phyloP scores from a whole-genome alignment of 1,140 invertebrate species.

The Gonatopus flavifemur region DNA sequence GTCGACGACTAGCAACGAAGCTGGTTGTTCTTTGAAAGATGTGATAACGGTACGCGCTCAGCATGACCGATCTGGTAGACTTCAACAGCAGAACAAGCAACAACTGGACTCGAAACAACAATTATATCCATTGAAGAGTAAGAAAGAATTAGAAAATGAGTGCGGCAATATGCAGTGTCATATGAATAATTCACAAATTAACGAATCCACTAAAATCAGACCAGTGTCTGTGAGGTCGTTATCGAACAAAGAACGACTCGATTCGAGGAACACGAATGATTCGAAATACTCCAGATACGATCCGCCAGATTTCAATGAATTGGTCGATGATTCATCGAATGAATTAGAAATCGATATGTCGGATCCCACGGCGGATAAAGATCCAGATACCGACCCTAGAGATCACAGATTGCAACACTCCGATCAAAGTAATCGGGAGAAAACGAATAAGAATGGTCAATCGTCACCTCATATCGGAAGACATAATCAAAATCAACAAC shows the following conservation, averaged over 20 bases:
- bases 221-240: constrained; percentile 25
- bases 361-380: constrained; percentile 59
- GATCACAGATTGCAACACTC: no score
- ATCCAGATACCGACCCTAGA: constrained; percentile 57
- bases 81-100: constrained; percentile 40
- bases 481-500: constrained; percentile 32
- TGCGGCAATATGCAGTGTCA: constrained; percentile 56
- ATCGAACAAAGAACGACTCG: constrained; percentile 47
- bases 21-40: constrained; percentile 64
- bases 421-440: constrained; percentile 52
- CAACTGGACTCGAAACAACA: constrained; percentile 41
- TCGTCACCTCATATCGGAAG: constrained; percentile 43
- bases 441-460: constrained; percentile 54
- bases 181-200: constrained; percentile 29
- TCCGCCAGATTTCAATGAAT: constrained; percentile 74
- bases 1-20: constrained; percentile 64
- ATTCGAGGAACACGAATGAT: constrained; percentile 39
- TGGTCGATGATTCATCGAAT: constrained; percentile 77
- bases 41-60: constrained; percentile 67
- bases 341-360: constrained; percentile 80
- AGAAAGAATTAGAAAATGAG: constrained; percentile 59
- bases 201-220: constrained; percentile 30
- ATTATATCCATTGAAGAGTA: constrained; percentile 26
- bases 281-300: constrained; percentile 65
- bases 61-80: constrained; percentile 47